Percentiles rank a stretch among this genome's conserved stretches.
Evolutionary conservation across 2,888 invertebrate genomes (phyloP).

Genomic region (Leptopilina syphax): DNA sequence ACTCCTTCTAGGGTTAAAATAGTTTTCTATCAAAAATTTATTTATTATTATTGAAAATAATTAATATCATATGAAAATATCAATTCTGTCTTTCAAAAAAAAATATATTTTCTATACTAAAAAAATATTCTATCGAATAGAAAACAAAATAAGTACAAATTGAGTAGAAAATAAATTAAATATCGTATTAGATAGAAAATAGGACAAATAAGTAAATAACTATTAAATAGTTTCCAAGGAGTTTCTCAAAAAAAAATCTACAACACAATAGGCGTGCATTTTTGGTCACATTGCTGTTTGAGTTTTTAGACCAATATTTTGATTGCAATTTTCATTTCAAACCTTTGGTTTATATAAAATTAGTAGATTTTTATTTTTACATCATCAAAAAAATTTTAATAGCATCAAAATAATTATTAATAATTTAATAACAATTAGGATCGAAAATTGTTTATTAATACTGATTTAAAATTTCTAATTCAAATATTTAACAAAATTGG

Average conservation of each 20-base stretch:
- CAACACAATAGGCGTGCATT: slow-evolving; percentile 23
- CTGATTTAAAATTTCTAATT: no score
- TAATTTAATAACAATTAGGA: no score
- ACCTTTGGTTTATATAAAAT: not conserved
- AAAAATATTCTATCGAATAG: not conserved
- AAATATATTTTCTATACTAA: no score
- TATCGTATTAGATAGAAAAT: not conserved
- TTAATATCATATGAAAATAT: no score
- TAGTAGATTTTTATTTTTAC: not conserved
- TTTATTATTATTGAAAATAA: no score
- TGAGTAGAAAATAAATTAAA: not conserved
- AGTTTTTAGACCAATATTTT: not conserved
- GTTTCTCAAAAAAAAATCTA: not conserved
- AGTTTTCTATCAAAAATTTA: no score
- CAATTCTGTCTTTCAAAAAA: no score
- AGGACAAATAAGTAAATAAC: not conserved
- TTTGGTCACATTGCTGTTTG: slow-evolving; percentile 5
- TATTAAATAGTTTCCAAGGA: not conserved
- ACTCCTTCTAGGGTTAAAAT: no score
- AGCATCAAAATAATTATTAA: no score
- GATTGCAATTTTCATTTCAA: not conserved
- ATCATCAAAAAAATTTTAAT: no score
- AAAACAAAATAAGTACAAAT: not conserved
- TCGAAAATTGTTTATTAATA: no score
- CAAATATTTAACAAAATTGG: no score